These are phyloP conservation scores for Dione vanillae DNA, from an alignment of 2,888 invertebrate genomes.

Conservation along the genomic window DNA sequence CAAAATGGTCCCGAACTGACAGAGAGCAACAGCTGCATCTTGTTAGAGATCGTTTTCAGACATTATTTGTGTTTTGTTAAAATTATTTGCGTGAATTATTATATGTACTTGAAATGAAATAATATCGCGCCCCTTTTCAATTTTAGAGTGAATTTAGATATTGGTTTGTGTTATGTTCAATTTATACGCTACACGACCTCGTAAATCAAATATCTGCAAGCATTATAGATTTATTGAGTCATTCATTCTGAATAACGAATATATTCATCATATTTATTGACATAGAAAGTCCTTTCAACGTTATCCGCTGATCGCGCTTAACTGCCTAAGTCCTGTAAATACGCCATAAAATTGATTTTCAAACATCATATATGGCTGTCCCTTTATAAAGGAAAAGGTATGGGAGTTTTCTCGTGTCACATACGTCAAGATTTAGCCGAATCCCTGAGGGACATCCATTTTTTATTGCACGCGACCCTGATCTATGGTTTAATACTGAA, in stretches of 20 bases:
- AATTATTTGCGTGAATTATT: conserved; percentile 77
- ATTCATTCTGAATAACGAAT: conserved; percentile 52
- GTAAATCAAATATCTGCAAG: conserved; percentile 65
- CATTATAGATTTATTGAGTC: conserved; percentile 71
- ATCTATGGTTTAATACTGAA: conserved; percentile 76
- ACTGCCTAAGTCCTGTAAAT: conserved; percentile 38
- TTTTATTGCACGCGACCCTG: conserved; percentile 80
- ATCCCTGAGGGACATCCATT: conserved; percentile 77
- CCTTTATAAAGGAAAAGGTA: conserved; percentile 68
- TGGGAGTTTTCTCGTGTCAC: conserved; percentile 76
- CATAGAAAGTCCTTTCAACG: conserved; percentile 47
- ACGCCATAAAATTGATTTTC: conserved; percentile 71
- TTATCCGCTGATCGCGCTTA: conserved; percentile 44
- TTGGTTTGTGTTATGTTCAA: conserved; percentile 63
- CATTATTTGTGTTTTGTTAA: conserved; percentile 69
- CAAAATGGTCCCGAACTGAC: conserved; percentile 76
- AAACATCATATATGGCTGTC: conserved; percentile 63
- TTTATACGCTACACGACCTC: conserved; percentile 70
- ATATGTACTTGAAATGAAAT: conserved; percentile 58
- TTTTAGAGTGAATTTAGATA: conserved; percentile 49
- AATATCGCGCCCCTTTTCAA: conserved; percentile 57
- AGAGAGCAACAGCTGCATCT: conserved; percentile 81
- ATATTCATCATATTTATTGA: conserved; percentile 65
- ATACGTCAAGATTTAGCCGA: conserved; percentile 80
- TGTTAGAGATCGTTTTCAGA: conserved; percentile 74